phyloP scores from a whole-genome alignment of 2,888 invertebrate species.

The Drosophila acutilabella region DNA sequence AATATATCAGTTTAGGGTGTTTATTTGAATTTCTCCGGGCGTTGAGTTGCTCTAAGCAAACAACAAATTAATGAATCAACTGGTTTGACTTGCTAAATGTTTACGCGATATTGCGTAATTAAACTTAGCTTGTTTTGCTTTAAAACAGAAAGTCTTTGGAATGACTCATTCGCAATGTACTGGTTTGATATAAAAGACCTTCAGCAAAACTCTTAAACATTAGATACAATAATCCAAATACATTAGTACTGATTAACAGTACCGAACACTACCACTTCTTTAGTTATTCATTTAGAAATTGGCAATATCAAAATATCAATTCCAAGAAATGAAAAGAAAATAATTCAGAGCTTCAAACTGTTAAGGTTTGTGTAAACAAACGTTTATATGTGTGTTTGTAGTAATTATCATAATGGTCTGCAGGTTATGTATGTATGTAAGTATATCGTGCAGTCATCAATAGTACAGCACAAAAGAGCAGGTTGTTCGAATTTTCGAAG shows the following conservation, averaged over 20 bases:
- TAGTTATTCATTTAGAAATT: background rate
- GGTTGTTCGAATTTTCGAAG: conserved; percentile 19
- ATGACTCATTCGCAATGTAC: background rate
- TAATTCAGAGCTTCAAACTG: no score
- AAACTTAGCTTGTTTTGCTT: conserved; percentile 26
- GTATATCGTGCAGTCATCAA: background rate
- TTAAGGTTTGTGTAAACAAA: no score
- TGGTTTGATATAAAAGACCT: no score
- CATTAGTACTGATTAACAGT: no score
- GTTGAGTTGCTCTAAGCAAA: background rate
- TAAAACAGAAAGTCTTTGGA: conserved; percentile 4
- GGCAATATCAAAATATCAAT: background rate
- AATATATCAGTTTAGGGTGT: no score
- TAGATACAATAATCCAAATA: background rate
- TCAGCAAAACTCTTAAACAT: no score
- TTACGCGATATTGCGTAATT: conserved; percentile 50
- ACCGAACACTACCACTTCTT: background rate
- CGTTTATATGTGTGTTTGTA: no score
- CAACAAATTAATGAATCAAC: background rate
- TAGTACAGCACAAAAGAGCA: background rate
- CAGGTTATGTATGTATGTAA: background rate
- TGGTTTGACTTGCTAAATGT: background rate
- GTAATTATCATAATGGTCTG: background rate
- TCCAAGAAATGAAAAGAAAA: background rate
- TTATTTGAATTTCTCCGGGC: background rate